phyloP scores from a whole-genome alignment of 2,797 vertebrate species.

The Dipus sagitta region DNA sequence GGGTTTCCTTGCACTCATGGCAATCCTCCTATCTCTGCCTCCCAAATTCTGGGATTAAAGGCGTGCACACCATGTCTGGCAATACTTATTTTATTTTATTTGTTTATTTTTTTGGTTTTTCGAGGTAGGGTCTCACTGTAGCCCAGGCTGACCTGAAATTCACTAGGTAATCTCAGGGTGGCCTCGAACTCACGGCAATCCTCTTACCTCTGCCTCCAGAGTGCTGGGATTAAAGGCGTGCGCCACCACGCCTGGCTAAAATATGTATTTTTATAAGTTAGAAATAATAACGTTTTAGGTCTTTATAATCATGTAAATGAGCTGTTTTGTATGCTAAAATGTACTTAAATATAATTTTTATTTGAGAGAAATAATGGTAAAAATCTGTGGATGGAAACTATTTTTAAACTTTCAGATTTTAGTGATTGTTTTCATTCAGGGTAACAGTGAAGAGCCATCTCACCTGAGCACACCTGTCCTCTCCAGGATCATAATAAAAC shows the following conservation, averaged over 20 bases:
- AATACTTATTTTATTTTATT: too few species aligned
- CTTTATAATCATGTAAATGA: not conserved
- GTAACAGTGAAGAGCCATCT: not conserved
- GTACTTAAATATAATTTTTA: not conserved
- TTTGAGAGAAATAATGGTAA: conserved; percentile 1
- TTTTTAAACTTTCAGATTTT: conserved; percentile 20
- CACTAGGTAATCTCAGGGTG: too few species aligned
- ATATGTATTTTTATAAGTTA: conserved; percentile 3
- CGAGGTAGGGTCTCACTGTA: too few species aligned
- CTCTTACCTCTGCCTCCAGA: too few species aligned
- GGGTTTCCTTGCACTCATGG: too few species aligned
- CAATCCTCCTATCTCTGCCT: too few species aligned
- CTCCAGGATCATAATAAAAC: not conserved
- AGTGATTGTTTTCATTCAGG: conserved; percentile 17
- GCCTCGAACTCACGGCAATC: too few species aligned
- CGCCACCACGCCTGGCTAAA: not conserved
- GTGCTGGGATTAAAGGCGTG: too few species aligned
- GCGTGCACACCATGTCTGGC: too few species aligned
- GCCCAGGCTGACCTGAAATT: too few species aligned
- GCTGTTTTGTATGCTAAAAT: not conserved
- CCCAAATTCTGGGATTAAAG: too few species aligned
- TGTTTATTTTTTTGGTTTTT: too few species aligned
- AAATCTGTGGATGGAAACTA: not conserved
- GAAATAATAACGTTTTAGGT: not conserved
- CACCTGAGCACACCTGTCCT: not conserved